These are phyloP conservation scores for Drosophila tripunctata DNA, from an alignment of 2,888 invertebrate species.

Conservation along the genomic window DNA sequence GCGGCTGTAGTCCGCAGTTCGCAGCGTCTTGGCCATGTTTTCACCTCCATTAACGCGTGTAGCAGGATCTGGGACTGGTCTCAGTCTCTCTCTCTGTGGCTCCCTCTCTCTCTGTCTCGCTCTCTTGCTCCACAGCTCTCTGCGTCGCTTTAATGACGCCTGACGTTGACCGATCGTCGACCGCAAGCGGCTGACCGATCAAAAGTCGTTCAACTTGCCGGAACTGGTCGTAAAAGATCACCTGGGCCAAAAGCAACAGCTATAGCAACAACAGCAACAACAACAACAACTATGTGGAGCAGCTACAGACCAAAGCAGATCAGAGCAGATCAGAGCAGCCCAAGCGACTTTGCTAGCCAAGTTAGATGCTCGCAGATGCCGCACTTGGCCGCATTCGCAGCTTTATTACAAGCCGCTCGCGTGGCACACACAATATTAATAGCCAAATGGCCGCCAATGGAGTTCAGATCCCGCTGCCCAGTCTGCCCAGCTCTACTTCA, in stretches of 20 bases:
- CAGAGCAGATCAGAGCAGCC: conserved; percentile 10
- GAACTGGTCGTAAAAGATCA: conserved; percentile 80
- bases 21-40: conserved; percentile 59
- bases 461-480: conserved; percentile 54
- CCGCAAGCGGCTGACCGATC: conserved; percentile 79
- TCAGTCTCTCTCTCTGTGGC: conserved; percentile 13
- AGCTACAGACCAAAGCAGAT: conserved; percentile 23
- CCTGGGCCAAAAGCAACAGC: conserved; percentile 60
- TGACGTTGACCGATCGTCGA: conserved; percentile 82
- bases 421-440: conserved; percentile 72
- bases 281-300: conserved; percentile 65
- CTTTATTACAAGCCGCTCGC: conserved; percentile 55
- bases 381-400: conserved; percentile 57
- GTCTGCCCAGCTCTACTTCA: neutral
- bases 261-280: conserved; percentile 4
- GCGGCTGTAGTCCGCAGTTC: neutral
- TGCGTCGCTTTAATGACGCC: conserved; percentile 70
- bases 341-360: conserved; percentile 26
- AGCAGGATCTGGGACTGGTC: conserved; percentile 66
- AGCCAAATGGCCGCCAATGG: conserved; percentile 75
- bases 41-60: conserved; percentile 76
- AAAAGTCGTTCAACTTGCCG: conserved; percentile 81
- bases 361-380: conserved; percentile 41
- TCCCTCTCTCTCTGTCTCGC: conserved; percentile 23
- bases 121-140: neutral